Evolutionary conservation across 2,888 invertebrate species (phyloP), one percentile per base, ranked within the genome.

Genomic region (Chrysina gloriosa): DNA sequence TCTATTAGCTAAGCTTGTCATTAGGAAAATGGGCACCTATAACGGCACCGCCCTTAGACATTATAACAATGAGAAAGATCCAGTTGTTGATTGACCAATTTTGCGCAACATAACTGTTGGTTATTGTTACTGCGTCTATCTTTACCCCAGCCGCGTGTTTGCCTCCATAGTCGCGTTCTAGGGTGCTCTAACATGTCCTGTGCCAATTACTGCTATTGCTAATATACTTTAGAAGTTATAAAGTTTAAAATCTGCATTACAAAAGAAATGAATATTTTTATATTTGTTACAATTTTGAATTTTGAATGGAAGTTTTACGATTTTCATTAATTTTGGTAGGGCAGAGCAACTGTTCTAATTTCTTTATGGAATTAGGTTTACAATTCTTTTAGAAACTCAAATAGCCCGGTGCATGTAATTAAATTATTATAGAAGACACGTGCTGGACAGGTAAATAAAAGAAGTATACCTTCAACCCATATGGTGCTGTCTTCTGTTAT

Each of bases 351-450:
- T 52, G 42, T 25, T 31, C 4, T 42, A 36, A 47, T 63, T 48
- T 63, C 21, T 21, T 16, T 31, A 19, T 39, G 52, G 34, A 52
- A 48, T 27, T 50, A 39, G 5, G 39, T 27, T 67, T n/a, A n/a
- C n/a, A n/a, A n/a, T n/a, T n/a, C n/a, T 42, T 70, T 69, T 69
- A 69, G 58, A 68, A 58, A 67, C 63, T 70, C 52, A 65, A 54
- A 48, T 47, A 56, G 61, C 31, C 66, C 61, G 68, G 67, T 63
- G 65, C 31, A 71, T 69, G 65, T 72, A 74, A 74, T 74, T 74
- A 74, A 66, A 69, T 66, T 39, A 68, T 67, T 63, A 71, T 52
- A 70, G 70, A 72, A 70, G 70, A 70, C 73, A 70, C 70, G 73
- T 72, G 73, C 73, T 70, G 63, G 67, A 34, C 71, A 68, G 69